Conservation (phyloP, 1,140 invertebrate genomes). For the Piezodorus guildinii region DNA sequence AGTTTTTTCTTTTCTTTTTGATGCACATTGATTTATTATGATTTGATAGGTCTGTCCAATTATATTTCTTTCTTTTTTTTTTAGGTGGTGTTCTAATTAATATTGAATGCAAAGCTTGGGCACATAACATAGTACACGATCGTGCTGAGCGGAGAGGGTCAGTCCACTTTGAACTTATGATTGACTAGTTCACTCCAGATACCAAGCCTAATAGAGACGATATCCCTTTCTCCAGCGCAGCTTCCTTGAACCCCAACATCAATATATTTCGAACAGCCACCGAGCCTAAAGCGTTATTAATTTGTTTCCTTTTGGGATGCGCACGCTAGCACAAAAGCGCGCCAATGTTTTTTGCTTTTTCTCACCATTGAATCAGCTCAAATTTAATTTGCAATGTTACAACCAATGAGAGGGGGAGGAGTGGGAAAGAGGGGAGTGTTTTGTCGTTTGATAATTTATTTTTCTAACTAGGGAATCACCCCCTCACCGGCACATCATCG, state of each 20-base stretch:
- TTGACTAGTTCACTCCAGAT: conserved; percentile 50
- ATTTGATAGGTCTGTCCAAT: too few relatives aligned
- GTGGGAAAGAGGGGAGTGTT: conserved; percentile 8
- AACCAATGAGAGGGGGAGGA: conserved; percentile 5
- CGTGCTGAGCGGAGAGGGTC: conserved; percentile 77
- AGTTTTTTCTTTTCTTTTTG: too few relatives aligned
- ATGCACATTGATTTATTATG: too few relatives aligned
- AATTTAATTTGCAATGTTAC: conserved; percentile 10
- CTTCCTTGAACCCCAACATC: conserved; percentile 5
- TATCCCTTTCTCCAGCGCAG: conserved; percentile 14
- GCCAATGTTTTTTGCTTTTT: conserved; percentile 13
- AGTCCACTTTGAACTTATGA: conserved; percentile 90
- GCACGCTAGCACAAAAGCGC: conserved; percentile 11
- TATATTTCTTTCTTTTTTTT: conserved; percentile 32
- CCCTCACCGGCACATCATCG: conserved; percentile 4
- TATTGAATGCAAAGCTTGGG: conserved; percentile 94
- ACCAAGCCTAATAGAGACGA: conserved; percentile 11
- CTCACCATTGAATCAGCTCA: conserved; percentile 7
- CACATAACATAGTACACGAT: conserved; percentile 81
- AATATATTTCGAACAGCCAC: conserved; percentile 2
- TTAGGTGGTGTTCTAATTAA: conserved; percentile 80
- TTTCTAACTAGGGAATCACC: conserved; percentile 13
- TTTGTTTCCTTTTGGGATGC: background rate
- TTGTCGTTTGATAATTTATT: conserved; percentile 16
- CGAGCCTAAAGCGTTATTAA: conserved; percentile 7